These are phyloP conservation scores for Unio pictorum DNA, from an alignment of 2,888 invertebrate species.

Conservation along the genomic window DNA sequence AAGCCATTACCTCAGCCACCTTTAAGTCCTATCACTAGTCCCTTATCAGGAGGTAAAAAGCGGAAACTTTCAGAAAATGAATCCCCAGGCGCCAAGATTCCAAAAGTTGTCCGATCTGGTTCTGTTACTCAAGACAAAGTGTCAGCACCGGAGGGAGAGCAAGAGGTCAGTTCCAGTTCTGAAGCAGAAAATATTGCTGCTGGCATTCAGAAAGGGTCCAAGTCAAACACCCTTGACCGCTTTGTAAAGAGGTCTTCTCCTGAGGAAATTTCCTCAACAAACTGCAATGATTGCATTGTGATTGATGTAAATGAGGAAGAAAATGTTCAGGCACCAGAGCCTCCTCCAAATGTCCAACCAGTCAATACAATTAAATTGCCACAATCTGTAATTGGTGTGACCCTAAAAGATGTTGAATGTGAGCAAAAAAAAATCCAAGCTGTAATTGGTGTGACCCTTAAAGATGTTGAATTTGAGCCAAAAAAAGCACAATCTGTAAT, in stretches of 20 bases:
- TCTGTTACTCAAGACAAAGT: constrained; percentile 6
- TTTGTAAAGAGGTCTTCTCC: constrained; percentile 41
- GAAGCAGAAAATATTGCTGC: constrained; percentile 44
- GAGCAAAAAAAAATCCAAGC: neutral
- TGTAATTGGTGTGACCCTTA: neutral
- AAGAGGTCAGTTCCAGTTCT: constrained; percentile 64
- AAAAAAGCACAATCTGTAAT: neutral
- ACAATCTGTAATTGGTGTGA: too few relatives aligned
- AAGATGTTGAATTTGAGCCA: neutral
- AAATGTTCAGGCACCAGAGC: neutral
- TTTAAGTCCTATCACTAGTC: constrained; percentile 18
- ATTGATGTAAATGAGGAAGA: constrained; percentile 45
- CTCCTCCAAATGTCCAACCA: too few relatives aligned
- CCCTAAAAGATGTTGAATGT: neutral
- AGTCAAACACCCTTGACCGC: constrained; percentile 34
- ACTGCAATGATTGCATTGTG: constrained; percentile 42
- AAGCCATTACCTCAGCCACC: constrained; percentile 37
- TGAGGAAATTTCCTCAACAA: constrained; percentile 60
- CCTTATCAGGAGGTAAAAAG: constrained; percentile 42
- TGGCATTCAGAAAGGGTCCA: constrained; percentile 36
- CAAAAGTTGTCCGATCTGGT: constrained; percentile 24
- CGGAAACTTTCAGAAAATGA: constrained; percentile 47
- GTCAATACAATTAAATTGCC: too few relatives aligned
- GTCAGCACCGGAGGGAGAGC: constrained; percentile 37
- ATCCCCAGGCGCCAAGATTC: constrained; percentile 44